Evolutionary conservation across 2,797 vertebrate species (phyloP).

Genomic region (Jordanella pulchra): DNA sequence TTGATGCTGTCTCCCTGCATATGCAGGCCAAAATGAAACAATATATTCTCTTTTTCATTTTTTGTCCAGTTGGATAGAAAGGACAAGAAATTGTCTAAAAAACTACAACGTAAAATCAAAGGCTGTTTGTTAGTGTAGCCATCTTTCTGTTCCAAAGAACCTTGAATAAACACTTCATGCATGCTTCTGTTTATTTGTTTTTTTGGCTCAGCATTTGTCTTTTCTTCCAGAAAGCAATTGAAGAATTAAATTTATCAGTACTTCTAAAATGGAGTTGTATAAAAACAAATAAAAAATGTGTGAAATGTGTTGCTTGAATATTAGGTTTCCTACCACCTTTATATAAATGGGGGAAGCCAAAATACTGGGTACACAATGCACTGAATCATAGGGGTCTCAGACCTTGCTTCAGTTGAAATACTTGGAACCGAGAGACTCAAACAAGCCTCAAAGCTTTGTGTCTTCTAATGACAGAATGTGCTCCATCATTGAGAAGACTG

Average conservation of each 20-base stretch:
- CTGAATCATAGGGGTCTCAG: conserved; percentile 11
- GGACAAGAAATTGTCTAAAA: conserved; percentile 9
- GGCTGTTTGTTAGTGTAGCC: neutral
- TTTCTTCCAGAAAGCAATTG: neutral
- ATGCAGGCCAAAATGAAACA: conserved; percentile 10
- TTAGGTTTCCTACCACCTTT: conserved; percentile 7
- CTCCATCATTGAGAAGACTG: conserved; percentile 61
- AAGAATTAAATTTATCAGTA: conserved; percentile 4
- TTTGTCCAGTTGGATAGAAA: neutral
- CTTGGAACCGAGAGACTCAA: conserved; percentile 21
- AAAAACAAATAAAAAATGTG: neutral
- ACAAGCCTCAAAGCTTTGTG: conserved; percentile 34
- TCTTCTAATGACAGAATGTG: conserved; percentile 61
- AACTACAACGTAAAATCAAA: conserved; percentile 3
- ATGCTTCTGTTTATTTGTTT: neutral
- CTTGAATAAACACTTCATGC: neutral
- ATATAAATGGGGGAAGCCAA: conserved; percentile 28
- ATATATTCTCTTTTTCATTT: neutral
- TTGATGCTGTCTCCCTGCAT: conserved; percentile 15
- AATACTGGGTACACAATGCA: conserved; percentile 17
- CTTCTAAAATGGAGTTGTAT: conserved; percentile 1
- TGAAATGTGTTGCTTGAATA: conserved; percentile 6
- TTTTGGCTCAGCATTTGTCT: neutral
- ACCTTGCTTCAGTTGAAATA: conserved; percentile 18
- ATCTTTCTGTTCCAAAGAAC: neutral